Conservation (phyloP, 2,797 vertebrate species). For the Melopsittacus undulatus region DNA sequence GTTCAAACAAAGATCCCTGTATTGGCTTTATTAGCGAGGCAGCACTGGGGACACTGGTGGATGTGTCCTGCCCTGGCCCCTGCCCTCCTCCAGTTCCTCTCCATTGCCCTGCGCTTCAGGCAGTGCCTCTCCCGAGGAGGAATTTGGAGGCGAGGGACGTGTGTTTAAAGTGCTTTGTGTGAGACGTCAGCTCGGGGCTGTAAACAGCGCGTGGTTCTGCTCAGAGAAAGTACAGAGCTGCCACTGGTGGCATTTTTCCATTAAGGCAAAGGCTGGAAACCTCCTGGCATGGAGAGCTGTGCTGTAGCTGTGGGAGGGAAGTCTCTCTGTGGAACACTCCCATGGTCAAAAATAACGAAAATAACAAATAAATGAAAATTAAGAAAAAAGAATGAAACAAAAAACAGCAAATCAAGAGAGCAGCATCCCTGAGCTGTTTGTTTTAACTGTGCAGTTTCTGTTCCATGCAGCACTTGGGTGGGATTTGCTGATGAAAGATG, state of each 20-base stretch:
- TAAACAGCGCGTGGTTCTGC: not conserved
- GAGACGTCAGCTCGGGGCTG: not conserved
- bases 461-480: not conserved
- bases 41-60: not conserved
- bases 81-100: not conserved
- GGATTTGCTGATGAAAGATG: not conserved
- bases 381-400: not conserved
- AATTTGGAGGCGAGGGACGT: not conserved
- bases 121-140: not conserved
- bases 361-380: not conserved
- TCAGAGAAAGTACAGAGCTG: conserved; percentile 33
- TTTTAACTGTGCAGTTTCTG: not conserved
- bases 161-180: not conserved
- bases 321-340: not conserved
- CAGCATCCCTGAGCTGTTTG: not conserved
- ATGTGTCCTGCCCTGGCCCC: not conserved
- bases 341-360: not conserved
- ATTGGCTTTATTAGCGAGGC: not conserved
- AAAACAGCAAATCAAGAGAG: not conserved
- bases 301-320: not conserved
- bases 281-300: not conserved
- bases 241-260: not conserved
- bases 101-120: not conserved
- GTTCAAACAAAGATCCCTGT: conserved; percentile 48
- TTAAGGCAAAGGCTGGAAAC: not conserved